Conservation (phyloP, 2,888 invertebrate species). For the Drosophila aldrichi region DNA sequence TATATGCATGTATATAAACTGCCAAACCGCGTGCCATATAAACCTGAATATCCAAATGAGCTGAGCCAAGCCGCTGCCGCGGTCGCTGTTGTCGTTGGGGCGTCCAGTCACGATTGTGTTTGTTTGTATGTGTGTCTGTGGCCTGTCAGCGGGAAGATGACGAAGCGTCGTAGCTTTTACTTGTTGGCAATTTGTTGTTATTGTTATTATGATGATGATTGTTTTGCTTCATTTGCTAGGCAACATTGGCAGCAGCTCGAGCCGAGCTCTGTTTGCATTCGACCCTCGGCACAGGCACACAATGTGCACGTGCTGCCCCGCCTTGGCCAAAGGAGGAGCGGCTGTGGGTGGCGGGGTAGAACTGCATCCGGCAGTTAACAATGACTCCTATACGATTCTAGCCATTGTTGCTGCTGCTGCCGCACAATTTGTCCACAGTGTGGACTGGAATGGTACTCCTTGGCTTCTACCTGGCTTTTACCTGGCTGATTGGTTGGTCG, state of each 20-base stretch:
- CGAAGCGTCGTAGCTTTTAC: slow-evolving; percentile 56
- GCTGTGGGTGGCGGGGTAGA: slow-evolving; percentile 10
- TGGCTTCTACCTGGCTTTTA: slow-evolving; percentile 32
- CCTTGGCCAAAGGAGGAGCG: not conserved
- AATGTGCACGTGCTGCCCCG: slow-evolving; percentile 48
- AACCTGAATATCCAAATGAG: slow-evolving; percentile 61
- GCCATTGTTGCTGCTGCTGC: slow-evolving; percentile 37
- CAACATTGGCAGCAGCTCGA: slow-evolving; percentile 29
- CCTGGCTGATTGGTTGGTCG: slow-evolving; percentile 10
- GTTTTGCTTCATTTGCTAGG: slow-evolving; percentile 49
- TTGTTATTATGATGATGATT: slow-evolving; percentile 48
- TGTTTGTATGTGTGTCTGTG: slow-evolving; percentile 7
- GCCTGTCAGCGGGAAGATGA: slow-evolving; percentile 55
- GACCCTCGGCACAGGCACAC: slow-evolving; percentile 43
- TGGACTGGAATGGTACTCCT: not conserved
- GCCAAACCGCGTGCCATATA: slow-evolving; percentile 65
- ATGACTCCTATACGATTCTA: slow-evolving; percentile 17
- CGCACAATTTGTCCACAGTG: slow-evolving; percentile 43
- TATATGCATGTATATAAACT: slow-evolving; percentile 9
- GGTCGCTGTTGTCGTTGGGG: slow-evolving; percentile 23
- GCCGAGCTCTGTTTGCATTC: slow-evolving; percentile 14
- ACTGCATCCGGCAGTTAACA: slow-evolving; percentile 30
- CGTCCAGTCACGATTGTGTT: slow-evolving; percentile 63
- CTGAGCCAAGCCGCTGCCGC: slow-evolving; percentile 44
- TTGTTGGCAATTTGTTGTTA: slow-evolving; percentile 47